Base-by-base conservation (phyloP, 1,140 invertebrate genomes). In the Tachypleus tridentatus region DNA sequence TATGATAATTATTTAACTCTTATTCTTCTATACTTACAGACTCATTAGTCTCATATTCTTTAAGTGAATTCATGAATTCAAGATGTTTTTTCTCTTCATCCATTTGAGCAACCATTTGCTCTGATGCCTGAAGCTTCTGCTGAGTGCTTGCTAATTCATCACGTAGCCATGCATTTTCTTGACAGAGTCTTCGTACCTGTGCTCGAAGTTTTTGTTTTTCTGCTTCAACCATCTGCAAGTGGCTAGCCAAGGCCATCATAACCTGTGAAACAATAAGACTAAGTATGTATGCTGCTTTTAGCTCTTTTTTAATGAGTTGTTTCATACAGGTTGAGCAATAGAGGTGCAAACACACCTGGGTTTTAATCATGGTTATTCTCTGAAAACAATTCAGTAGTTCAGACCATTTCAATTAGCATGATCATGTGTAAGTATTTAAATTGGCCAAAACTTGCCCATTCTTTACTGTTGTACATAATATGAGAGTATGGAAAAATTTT, bases 191-290 rank as follows among this genome's bases (percentile, higher is more conserved):
- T 50, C 92, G 86, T 4, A 97, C 93, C 81, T 99, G 97, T 2
- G 96, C 96, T 70, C 96, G 85, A 48, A 98, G 80, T 79, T 99
- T 99, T 77, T 98, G 95, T 79, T 99, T 99, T 79, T 99, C 97
- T 10, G 96, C 96, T 76, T 99, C 97, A 11, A 98, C 88, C 74
- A 91, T 90, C 80, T 98, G 95, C 65, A 98, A 80, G 78, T 99
- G 94, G 64, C 87, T 89, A 7, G 95, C 91, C 6, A 99, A 81
- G 1, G 94, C 91, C 84, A 97, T 90, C 90, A 99, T 98, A 3
- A 98, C 93, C 85, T 96, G 80, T 60, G 75, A 74, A 64, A 51
- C 29, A 29, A 29, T 29, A 29, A 29, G 29, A 29, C 29, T 29
- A 29, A 49, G 54, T 61, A 29, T 29, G 29, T 29, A 29, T 29